Conservation (phyloP, 2,888 invertebrate genomes). For the Horisme vitalbata region DNA sequence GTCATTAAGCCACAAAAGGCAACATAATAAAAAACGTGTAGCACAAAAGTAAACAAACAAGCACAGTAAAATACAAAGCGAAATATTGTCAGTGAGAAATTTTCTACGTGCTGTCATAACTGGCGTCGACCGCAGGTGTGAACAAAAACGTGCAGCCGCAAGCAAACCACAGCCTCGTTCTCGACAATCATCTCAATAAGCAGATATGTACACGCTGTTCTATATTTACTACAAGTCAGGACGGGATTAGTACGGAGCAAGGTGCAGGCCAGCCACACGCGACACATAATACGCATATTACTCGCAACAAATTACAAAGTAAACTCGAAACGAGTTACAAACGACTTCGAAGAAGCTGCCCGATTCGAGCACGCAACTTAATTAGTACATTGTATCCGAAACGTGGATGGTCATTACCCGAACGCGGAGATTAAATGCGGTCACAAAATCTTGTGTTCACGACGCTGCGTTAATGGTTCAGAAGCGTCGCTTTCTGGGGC, state of each 20-base stretch:
- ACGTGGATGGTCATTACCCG: constrained; percentile 48
- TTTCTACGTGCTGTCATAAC: constrained; percentile 48
- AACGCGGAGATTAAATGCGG: constrained; percentile 56
- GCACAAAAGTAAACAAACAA: constrained; percentile 35
- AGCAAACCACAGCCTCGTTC: constrained; percentile 56
- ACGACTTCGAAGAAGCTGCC: constrained; percentile 47
- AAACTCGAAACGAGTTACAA: constrained; percentile 29
- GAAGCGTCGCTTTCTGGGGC: constrained; percentile 54
- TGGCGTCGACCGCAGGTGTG: constrained; percentile 63
- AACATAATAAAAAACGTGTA: constrained; percentile 35
- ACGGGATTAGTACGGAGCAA: constrained; percentile 62
- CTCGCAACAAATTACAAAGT: constrained; percentile 50
- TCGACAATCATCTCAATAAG: constrained; percentile 60
- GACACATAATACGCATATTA: constrained; percentile 47
- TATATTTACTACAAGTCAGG: constrained; percentile 66
- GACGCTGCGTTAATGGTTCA: constrained; percentile 63
- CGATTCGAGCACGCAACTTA: constrained; percentile 45
- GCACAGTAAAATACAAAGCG: constrained; percentile 29
- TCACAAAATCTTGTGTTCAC: constrained; percentile 57
- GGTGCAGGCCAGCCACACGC: constrained; percentile 60
- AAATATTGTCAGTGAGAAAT: constrained; percentile 34
- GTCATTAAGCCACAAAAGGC: constrained; percentile 40
- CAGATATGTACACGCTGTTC: constrained; percentile 46
- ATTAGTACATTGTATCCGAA: constrained; percentile 49
- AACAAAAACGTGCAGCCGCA: constrained; percentile 68